Evolutionary conservation across 2,888 invertebrate species (phyloP).

Genomic region (Drepanosiphum platanoidis): DNA sequence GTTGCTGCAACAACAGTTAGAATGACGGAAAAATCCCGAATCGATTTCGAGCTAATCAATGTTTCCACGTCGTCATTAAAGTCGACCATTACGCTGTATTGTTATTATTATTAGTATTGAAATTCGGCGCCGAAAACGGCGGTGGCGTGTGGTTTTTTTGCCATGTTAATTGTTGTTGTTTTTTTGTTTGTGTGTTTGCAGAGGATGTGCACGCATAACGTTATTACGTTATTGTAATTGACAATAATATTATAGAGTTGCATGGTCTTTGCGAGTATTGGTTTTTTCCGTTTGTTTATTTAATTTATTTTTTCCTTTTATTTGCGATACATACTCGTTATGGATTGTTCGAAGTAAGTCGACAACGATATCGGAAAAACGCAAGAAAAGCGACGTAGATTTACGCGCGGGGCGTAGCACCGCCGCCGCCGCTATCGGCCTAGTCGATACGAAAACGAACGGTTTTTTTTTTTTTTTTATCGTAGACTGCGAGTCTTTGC

Average conservation of each 20-base stretch:
- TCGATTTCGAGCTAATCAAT: too few species aligned
- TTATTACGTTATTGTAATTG: not conserved
- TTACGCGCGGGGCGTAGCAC: not conserved
- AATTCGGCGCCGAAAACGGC: too few species aligned
- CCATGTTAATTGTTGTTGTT: not conserved
- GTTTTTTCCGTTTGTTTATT: not conserved
- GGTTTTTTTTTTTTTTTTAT: slow-evolving; percentile 54
- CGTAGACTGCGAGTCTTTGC: not conserved
- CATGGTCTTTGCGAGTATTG: slow-evolving; percentile 41
- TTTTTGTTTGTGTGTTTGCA: slow-evolving; percentile 12
- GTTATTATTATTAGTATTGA: too few species aligned
- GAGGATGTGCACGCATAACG: slow-evolving; percentile 36
- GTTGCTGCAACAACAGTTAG: too few species aligned
- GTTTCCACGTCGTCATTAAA: too few species aligned
- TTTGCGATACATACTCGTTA: not conserved
- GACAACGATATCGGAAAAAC: not conserved
- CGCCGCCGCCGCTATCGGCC: not conserved
- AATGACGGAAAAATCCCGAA: too few species aligned
- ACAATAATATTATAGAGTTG: slow-evolving; percentile 28
- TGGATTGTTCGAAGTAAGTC: slow-evolving; percentile 37
- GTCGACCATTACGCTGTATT: too few species aligned
- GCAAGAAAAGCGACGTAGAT: not conserved
- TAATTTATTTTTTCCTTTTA: not conserved
- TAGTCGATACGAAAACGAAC: not conserved
- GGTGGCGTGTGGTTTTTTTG: not conserved